Percentiles rank a stretch among this genome's conserved stretches.
phyloP scores from a whole-genome alignment of 2,888 invertebrate species.

The Agapostemon virescens region DNA sequence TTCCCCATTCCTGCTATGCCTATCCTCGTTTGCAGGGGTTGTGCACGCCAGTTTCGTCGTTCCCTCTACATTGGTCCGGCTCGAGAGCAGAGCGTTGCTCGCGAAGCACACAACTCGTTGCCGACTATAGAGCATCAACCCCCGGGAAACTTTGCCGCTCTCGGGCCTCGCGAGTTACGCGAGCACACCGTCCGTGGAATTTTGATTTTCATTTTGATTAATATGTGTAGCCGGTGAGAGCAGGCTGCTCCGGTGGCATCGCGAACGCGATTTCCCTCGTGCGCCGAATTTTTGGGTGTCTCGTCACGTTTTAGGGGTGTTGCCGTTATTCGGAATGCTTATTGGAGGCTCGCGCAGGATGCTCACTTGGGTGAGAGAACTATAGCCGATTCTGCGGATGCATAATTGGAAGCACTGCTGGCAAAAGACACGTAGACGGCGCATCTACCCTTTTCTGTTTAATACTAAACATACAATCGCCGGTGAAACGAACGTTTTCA shows the following conservation, averaged over 20 bases:
- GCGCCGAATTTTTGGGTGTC: background rate
- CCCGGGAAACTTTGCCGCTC: conserved; percentile 34
- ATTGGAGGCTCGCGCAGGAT: background rate
- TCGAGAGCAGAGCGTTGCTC: conserved; percentile 26
- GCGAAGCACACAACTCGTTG: conserved; percentile 31
- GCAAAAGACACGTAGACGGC: background rate
- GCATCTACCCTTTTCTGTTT: no score
- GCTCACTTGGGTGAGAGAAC: background rate
- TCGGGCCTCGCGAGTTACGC: background rate
- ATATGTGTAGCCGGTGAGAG: conserved; percentile 10
- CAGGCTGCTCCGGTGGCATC: background rate
- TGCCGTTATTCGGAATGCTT: background rate
- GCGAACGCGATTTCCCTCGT: background rate
- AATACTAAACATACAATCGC: no score
- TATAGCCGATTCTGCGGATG: background rate
- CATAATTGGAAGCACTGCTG: background rate
- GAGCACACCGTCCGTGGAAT: background rate
- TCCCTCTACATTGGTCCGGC: conserved; percentile 37
- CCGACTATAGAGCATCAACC: conserved; percentile 30
- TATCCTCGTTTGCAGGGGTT: conserved; percentile 20
- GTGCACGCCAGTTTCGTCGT: conserved; percentile 41
- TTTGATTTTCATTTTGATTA: conserved; percentile 40
- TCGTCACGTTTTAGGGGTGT: background rate
- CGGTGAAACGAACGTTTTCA: no score
- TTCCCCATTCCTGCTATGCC: background rate